Evolutionary conservation across 2,113 vertebrate species (phyloP).

Genomic region (Hiodon tergisus): DNA sequence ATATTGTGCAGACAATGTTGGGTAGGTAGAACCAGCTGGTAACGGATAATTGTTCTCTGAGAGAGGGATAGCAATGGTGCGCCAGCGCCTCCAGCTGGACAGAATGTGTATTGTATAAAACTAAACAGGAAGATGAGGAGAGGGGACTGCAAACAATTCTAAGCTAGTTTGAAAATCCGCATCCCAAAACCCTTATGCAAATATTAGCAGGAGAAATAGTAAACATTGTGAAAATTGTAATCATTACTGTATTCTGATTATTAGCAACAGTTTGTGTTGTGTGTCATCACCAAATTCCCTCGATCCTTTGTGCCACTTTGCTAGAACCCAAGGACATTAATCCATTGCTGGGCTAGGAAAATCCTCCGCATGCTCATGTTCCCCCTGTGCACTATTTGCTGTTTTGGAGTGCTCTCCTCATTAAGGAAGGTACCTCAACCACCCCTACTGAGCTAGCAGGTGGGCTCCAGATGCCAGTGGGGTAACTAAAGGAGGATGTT

Average conservation of each 20-base stretch:
- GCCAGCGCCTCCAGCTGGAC: slow-evolving; percentile 53
- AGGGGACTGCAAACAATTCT: not conserved
- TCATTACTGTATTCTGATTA: no score
- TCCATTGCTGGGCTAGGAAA: no score
- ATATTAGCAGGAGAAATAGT: no score
- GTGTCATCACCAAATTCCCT: no score
- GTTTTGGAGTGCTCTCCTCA: not conserved
- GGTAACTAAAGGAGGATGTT: slow-evolving; percentile 3
- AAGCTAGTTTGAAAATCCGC: not conserved
- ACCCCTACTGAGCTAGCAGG: not conserved
- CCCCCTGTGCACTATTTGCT: not conserved
- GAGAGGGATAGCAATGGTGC: slow-evolving; percentile 35
- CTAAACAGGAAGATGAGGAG: not conserved
- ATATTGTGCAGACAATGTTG: not conserved
- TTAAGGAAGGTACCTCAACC: not conserved
- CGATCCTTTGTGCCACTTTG: no score
- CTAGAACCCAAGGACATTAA: not conserved
- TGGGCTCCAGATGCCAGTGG: slow-evolving; percentile 16
- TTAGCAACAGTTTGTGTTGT: no score
- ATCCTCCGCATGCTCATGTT: not conserved
- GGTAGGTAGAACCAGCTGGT: not conserved
- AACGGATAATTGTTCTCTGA: not conserved
- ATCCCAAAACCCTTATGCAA: no score
- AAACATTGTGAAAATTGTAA: no score
- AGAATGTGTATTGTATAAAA: slow-evolving; percentile 7